A percentile compares a stretch with the other conserved stretches of the same genome.
Conservation (phyloP, 1,140 invertebrate genomes). For the Gryllus bimaculatus region DNA sequence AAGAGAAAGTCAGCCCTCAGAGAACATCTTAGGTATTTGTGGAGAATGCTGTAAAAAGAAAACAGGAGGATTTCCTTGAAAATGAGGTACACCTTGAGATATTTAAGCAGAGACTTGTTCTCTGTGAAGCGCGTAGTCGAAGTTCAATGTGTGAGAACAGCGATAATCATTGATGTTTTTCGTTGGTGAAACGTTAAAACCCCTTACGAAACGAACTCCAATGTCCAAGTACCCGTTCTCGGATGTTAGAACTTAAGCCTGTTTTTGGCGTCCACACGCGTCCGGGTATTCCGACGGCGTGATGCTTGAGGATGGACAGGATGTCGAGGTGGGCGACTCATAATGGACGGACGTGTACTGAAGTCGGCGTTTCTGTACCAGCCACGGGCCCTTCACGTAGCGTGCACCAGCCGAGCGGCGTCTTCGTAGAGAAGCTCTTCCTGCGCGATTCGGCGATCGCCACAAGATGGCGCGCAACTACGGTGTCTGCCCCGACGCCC, state of each 20-base stretch:
- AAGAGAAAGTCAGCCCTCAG: neutral
- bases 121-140: neutral
- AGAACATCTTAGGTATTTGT: neutral
- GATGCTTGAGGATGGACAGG: neutral
- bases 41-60: no score
- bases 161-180: neutral
- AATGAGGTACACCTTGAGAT: neutral
- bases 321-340: neutral
- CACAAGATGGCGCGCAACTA: neutral
- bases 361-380: neutral
- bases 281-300: neutral
- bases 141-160: constrained; percentile 4
- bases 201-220: neutral
- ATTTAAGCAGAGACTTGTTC: neutral
- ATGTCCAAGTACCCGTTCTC: neutral
- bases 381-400: neutral
- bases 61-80: constrained; percentile 6
- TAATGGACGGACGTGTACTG: neutral
- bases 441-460: neutral
- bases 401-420: neutral
- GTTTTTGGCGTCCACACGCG: constrained; percentile 3
- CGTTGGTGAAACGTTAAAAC: neutral
- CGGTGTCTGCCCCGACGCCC: no score
- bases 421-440: neutral
- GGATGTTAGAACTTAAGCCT: neutral